Percentiles rank a stretch among this genome's conserved stretches.
Conservation (phyloP, 2,113 vertebrate genomes). For the Stigmatopora argus region DNA sequence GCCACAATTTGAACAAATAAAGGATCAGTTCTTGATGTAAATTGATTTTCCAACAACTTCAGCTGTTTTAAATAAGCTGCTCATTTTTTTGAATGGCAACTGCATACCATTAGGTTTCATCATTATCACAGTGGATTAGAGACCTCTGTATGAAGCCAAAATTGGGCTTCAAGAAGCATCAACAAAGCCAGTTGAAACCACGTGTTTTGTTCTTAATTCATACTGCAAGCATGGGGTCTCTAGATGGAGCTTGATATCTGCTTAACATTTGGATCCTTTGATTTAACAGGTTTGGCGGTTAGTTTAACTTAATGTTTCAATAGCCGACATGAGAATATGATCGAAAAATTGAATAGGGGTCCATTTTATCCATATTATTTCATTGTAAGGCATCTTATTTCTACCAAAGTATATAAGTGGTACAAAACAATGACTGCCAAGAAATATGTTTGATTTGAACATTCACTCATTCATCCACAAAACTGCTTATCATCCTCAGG, state of each 20-base stretch:
- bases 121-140: slow-evolving; percentile 10
- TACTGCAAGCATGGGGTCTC: slow-evolving; percentile 7
- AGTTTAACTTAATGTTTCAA: slow-evolving; percentile 4
- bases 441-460: too few relatives aligned
- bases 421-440: too few relatives aligned
- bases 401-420: too few relatives aligned
- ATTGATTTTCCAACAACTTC: slow-evolving; percentile 3
- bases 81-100: slow-evolving; percentile 15
- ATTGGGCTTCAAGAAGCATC: slow-evolving; percentile 3
- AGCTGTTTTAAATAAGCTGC: slow-evolving; percentile 17
- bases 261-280: slow-evolving; percentile 29
- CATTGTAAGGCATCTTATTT: too few relatives aligned
- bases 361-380: background rate
- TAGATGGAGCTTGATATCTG: slow-evolving; percentile 19
- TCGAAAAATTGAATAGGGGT: background rate
- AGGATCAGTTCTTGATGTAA: slow-evolving; percentile 28
- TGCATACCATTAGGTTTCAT: background rate
- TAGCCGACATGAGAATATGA: background rate
- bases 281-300: slow-evolving; percentile 23
- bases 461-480: too few relatives aligned
- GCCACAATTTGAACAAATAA: slow-evolving; percentile 32
- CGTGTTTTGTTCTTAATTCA: slow-evolving; percentile 7
- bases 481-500: too few relatives aligned
- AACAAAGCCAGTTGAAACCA: slow-evolving; percentile 7
- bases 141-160: background rate